Base-by-base conservation (phyloP, 2,797 vertebrate genomes). In the Cyclura pinguis region DNA sequence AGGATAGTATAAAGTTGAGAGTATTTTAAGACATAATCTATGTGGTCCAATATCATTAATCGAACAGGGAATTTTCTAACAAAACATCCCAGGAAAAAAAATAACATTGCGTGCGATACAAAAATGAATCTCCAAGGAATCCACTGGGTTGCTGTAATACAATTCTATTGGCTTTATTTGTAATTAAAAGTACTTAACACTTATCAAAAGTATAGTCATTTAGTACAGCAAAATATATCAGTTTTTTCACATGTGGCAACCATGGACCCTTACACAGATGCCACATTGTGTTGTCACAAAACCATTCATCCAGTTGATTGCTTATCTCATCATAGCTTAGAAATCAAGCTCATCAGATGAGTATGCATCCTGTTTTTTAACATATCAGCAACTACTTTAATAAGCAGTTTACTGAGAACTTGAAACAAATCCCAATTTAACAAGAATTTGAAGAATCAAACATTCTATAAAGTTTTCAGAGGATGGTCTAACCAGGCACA, bases 321-420 rank as follows among this genome's bases (percentile, higher is more conserved):
- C 83, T 80, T 57, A 13, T 80, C 29, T 32, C 47, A 55, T 69
- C 62, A n/a, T 32, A 57, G 35, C 50, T 42, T 42, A 38, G 18
- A 24, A 16, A 7, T 57, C 50, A 62, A 4, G 24, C 38, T 84
- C 20, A 83, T 84, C 80, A 88, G 16, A 85, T 42, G 38, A 52
- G 32, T 59, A 59, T 35, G 8, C 47, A n/a, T 73, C 50, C 57
- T 47, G 27, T 27, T 84, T 64, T 24, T 67, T 69, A 50, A 76
- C 29, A 50, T 76, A 52, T 38, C 32, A 91, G 90, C 27, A 90
- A 85, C 73, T 57, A 24, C 69, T 16, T 72, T 10, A 64, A 89
- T 89, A 29, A 85, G 18, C 18, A 22, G 27, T 78, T 55, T 18
- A 85, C 78, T 85, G 29, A 69, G 47, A 6, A 38, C 52, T 9